These are phyloP conservation scores for Threskiornis aethiopicus DNA, from an alignment of 2,797 vertebrate genomes.

Conservation along the genomic window DNA sequence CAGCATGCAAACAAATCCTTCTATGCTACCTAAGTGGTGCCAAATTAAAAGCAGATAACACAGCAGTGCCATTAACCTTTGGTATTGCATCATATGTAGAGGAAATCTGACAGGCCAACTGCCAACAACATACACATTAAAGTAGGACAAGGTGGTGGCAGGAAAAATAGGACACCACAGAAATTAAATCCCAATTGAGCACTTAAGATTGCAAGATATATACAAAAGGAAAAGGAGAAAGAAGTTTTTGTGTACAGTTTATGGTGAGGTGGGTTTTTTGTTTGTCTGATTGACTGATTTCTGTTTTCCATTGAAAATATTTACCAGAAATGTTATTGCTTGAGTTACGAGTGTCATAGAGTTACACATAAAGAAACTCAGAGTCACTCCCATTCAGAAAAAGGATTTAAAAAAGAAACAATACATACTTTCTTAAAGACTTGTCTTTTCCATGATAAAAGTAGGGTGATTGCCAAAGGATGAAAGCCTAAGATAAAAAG, in stretches of 20 bases:
- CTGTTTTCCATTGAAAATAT: background rate
- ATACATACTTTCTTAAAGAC: background rate
- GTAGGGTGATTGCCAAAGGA: background rate
- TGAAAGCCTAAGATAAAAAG: background rate
- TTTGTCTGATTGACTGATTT: background rate
- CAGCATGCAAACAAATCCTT: background rate
- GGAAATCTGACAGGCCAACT: background rate
- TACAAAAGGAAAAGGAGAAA: background rate
- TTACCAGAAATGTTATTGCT: background rate
- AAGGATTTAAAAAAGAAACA: background rate
- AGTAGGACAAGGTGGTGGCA: background rate
- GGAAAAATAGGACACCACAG: background rate
- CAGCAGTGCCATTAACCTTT: background rate
- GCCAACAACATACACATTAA: background rate
- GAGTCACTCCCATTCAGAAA: background rate
- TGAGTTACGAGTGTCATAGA: background rate
- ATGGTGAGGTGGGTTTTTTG: accelerated
- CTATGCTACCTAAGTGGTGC: background rate
- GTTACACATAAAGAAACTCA: background rate
- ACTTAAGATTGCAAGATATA: background rate
- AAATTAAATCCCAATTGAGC: background rate
- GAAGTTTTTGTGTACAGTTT: background rate
- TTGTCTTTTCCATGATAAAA: background rate
- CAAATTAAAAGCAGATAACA: background rate
- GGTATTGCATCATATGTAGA: background rate